Evolutionary conservation across 2,797 vertebrate genomes (phyloP).

Genomic region (Spinus pinus): DNA sequence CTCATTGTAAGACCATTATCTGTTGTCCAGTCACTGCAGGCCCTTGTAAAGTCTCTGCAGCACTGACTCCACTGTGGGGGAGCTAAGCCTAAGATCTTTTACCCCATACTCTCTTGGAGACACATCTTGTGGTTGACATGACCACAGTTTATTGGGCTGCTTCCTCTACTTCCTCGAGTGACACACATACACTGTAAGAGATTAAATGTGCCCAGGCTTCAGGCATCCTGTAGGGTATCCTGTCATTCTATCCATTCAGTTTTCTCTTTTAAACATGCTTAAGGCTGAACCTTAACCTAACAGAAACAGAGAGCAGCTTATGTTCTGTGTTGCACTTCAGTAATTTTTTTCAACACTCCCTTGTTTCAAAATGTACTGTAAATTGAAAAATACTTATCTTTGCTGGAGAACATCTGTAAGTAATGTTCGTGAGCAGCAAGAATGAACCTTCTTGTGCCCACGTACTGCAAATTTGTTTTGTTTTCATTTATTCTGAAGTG

Average conservation of each 20-base stretch:
- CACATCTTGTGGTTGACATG: background rate
- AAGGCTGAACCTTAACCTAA: background rate
- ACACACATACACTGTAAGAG: background rate
- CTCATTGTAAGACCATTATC: background rate
- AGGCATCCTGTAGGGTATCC: background rate
- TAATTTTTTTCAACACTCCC: background rate
- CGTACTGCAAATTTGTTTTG: background rate
- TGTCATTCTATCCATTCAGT: background rate
- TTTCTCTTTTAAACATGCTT: background rate
- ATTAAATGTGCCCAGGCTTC: background rate
- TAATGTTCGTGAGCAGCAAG: background rate
- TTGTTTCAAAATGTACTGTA: background rate
- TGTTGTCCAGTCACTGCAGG: background rate
- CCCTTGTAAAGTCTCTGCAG: background rate
- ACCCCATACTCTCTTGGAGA: background rate
- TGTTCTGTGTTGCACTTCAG: background rate
- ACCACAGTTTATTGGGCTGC: background rate
- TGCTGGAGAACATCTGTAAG: background rate
- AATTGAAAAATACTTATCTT: background rate
- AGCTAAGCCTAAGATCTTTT: background rate
- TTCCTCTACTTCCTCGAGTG: background rate
- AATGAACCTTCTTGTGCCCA: background rate
- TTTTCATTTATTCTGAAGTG: background rate
- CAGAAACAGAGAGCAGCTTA: background rate
- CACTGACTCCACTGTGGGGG: background rate